These are phyloP conservation scores for Rhopalosiphum nymphaeae DNA, from an alignment of 2,888 invertebrate genomes.

Conservation along the genomic window DNA sequence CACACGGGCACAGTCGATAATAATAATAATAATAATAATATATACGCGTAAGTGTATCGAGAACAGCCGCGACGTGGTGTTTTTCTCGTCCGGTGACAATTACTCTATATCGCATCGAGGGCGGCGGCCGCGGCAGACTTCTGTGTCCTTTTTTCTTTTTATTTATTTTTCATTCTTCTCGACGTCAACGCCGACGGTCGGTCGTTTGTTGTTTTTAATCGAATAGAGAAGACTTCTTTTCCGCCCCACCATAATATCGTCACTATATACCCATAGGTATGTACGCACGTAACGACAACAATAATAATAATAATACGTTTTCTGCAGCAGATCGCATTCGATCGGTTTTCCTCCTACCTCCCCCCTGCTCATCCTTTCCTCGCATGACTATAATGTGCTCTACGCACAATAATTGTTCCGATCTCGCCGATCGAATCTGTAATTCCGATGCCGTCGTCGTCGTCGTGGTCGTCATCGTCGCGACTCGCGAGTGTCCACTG, in stretches of 20 bases:
- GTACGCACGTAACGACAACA: neutral
- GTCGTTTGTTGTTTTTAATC: conserved; percentile 44
- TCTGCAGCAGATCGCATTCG: neutral
- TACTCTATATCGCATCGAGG: conserved; percentile 47
- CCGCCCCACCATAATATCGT: neutral
- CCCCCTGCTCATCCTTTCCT: neutral
- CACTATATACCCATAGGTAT: neutral
- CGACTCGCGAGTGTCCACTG: neutral
- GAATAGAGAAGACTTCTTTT: conserved; percentile 3
- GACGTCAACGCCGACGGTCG: neutral
- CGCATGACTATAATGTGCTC: neutral
- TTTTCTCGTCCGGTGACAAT: conserved; percentile 54
- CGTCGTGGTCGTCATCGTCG: neutral
- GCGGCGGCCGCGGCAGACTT: conserved; percentile 39
- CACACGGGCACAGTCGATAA: neutral
- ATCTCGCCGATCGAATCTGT: conserved; percentile 57
- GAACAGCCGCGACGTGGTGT: neutral
- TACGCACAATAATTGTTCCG: conserved; percentile 42
- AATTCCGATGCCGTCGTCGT: conserved; percentile 53
- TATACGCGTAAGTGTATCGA: neutral
- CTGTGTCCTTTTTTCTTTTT: conserved; percentile 35
- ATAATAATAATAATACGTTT: neutral
- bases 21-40: neutral
- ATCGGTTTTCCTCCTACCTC: neutral
- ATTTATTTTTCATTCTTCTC: conserved; percentile 20